Evolutionary conservation across 2,113 vertebrate species (phyloP).

Genomic region (Morone chrysops): DNA sequence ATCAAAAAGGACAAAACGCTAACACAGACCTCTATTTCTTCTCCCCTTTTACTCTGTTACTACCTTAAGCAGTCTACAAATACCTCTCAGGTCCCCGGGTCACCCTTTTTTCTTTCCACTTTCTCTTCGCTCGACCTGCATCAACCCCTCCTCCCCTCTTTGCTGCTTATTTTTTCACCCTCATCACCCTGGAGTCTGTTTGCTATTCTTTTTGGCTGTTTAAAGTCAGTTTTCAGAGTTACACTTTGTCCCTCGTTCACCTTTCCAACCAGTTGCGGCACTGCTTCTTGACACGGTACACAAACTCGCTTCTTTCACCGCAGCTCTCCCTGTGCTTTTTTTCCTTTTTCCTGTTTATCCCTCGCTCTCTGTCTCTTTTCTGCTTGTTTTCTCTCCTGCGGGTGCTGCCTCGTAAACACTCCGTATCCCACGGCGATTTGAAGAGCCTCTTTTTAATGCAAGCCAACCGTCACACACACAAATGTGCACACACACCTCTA

Average conservation of each 20-base stretch:
- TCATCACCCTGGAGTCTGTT: not conserved
- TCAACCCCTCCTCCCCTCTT: not conserved
- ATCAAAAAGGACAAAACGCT: slow-evolving; percentile 56
- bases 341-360: slow-evolving; percentile 5
- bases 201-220: slow-evolving; percentile 10
- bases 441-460: slow-evolving; percentile 57
- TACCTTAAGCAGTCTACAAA: slow-evolving; percentile 42
- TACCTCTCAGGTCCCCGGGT: slow-evolving; percentile 1
- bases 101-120: slow-evolving; percentile 8
- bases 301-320: slow-evolving; percentile 19
- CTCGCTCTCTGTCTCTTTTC: slow-evolving; percentile 17
- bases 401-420: slow-evolving; percentile 54
- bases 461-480: slow-evolving; percentile 58
- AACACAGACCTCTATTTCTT: slow-evolving; percentile 20
- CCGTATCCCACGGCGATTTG: slow-evolving; percentile 41
- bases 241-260: slow-evolving; percentile 34
- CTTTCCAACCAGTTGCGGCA: not conserved
- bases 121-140: slow-evolving; percentile 37
- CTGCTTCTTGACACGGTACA: not conserved
- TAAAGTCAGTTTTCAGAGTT: slow-evolving; percentile 23
- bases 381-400: slow-evolving; percentile 55
- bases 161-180: not conserved
- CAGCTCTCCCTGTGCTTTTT: not conserved
- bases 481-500: slow-evolving; percentile 37
- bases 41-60: slow-evolving; percentile 8